These are phyloP conservation scores for Nerophis lumbriciformis DNA, from an alignment of 2,113 vertebrate species.

Conservation along the genomic window DNA sequence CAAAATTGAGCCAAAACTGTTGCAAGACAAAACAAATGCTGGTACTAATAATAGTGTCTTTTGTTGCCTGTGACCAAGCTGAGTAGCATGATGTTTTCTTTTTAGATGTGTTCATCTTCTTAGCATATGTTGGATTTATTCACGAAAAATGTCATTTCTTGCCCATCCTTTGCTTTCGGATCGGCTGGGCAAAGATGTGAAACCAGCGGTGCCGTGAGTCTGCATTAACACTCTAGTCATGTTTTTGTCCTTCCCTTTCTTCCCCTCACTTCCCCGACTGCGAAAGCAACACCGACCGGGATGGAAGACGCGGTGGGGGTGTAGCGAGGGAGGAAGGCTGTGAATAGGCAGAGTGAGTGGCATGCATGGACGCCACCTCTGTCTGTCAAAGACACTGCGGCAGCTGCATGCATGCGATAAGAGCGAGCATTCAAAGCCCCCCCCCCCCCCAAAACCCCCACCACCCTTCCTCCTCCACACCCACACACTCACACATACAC, in stretches of 20 bases:
- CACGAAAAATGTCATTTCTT: constrained; percentile 39
- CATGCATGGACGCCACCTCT: constrained; percentile 65
- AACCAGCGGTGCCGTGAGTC: constrained; percentile 37
- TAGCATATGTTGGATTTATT: no score
- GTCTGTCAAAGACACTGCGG: constrained; percentile 68
- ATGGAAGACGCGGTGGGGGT: constrained; percentile 23
- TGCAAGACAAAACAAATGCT: no score
- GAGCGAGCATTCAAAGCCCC: constrained; percentile 66
- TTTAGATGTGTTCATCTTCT: no score
- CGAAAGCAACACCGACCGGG: constrained; percentile 40
- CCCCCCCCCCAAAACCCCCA: constrained; percentile 25
- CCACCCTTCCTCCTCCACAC: constrained; percentile 53
- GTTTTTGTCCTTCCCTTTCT: constrained; percentile 12
- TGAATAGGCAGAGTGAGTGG: constrained; percentile 62
- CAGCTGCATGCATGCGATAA: constrained; percentile 73
- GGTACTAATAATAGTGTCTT: no score
- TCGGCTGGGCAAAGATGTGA: constrained; percentile 7
- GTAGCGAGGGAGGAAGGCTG: constrained; percentile 37
- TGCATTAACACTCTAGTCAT: constrained; percentile 44
- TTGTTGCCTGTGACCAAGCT: no score
- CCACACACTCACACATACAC: constrained; percentile 33
- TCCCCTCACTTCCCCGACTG: constrained; percentile 32
- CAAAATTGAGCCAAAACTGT: no score
- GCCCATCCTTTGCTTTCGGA: constrained; percentile 35
- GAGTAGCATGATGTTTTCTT: no score